Percentiles rank a stretch among this genome's conserved stretches.
phyloP scores from a whole-genome alignment of 2,888 invertebrate genomes.

The Drosophila neoperkinsi region DNA sequence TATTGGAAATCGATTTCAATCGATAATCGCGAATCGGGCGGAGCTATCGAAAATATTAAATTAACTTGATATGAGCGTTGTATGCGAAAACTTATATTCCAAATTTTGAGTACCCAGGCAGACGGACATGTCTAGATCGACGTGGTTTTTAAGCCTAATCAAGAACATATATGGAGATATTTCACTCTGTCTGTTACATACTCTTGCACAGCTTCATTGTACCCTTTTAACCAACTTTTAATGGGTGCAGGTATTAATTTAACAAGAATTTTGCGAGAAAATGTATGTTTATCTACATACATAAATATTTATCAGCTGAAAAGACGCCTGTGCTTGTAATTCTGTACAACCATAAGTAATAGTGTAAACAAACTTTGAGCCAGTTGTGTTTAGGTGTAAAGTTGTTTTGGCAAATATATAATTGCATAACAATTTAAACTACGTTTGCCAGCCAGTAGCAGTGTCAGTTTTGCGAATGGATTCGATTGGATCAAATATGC shows the following conservation, averaged over 20 bases:
- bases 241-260: neutral
- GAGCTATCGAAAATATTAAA: too few relatives aligned
- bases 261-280: neutral
- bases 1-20: neutral
- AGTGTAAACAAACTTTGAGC: neutral
- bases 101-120: neutral
- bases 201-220: neutral
- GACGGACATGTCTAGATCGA: neutral
- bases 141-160: neutral
- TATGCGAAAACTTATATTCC: neutral
- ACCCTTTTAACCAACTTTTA: neutral
- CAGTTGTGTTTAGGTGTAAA: neutral
- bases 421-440: too few relatives aligned
- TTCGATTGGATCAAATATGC: neutral
- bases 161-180: neutral
- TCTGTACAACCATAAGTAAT: too few relatives aligned
- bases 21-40: neutral
- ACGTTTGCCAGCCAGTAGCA: neutral
- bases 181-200: neutral
- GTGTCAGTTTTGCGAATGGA: slow-evolving; percentile 7
- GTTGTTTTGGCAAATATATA: neutral
- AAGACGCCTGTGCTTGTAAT: neutral
- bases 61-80: too few relatives aligned
- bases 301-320: neutral
- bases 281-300: neutral